phyloP scores from a whole-genome alignment of 1,140 invertebrate species.

The Ostrea denselamellosa region DNA sequence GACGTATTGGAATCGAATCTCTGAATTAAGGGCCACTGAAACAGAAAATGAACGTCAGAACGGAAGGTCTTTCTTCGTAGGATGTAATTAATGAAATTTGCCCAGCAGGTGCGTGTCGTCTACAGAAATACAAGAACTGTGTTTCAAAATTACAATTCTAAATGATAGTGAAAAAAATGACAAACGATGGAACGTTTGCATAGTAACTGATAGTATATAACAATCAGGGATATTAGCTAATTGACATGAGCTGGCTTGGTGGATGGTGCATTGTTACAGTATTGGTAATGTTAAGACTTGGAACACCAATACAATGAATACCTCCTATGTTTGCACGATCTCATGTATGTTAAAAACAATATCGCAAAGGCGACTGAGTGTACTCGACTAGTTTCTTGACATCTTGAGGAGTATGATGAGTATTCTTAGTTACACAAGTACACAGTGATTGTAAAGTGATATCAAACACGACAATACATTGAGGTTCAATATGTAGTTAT shows the following conservation, averaged over 20 bases:
- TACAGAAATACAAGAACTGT: no score
- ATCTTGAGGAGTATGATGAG: no score
- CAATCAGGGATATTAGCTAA: neutral
- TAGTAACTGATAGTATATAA: neutral
- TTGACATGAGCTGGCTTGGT: neutral
- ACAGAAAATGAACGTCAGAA: constrained; percentile 36
- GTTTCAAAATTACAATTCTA: neutral
- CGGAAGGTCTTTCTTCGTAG: neutral
- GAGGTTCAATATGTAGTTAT: no score
- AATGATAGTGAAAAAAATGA: neutral
- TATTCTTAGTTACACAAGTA: no score
- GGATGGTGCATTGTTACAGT: neutral
- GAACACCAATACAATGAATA: no score
- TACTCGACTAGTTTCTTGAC: no score
- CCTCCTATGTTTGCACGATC: no score
- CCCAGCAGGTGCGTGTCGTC: neutral
- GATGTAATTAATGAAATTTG: neutral
- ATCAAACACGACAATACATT: no score
- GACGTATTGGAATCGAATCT: constrained; percentile 50
- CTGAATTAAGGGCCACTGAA: constrained; percentile 51
- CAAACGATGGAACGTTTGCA: neutral
- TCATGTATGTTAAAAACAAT: no score
- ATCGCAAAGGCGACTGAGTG: no score
- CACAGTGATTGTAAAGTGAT: no score
- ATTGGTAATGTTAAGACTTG: no score